phyloP scores from a whole-genome alignment of 1,140 invertebrate genomes.

The Ceratosolen fusciceps region DNA sequence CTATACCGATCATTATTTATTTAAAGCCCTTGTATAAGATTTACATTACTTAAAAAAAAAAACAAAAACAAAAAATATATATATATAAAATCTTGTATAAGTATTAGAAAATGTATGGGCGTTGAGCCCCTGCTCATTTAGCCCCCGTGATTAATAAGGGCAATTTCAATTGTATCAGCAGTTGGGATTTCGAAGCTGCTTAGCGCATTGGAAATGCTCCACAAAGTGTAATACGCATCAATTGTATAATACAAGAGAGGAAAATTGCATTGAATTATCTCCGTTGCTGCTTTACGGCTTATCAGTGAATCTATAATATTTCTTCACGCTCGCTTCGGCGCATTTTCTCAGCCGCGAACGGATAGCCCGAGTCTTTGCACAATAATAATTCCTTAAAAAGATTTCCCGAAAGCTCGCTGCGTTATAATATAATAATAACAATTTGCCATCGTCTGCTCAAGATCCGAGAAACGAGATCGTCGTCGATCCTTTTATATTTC shows the following conservation, averaged over 20 bases:
- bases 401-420: neutral
- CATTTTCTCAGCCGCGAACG: conserved; percentile 3
- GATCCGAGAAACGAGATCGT: conserved; percentile 22
- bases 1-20: too few species aligned
- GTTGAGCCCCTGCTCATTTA: too few species aligned
- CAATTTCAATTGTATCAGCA: too few species aligned
- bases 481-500: conserved; percentile 24
- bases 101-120: too few species aligned
- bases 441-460: neutral
- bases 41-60: too few species aligned
- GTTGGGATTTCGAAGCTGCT: neutral
- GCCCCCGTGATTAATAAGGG: too few species aligned
- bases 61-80: too few species aligned
- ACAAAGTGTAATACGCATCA: neutral
- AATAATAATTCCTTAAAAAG: conserved; percentile 23
- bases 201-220: neutral
- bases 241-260: neutral
- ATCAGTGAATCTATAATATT: conserved; percentile 32
- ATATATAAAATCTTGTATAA: too few species aligned
- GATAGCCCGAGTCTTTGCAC: neutral
- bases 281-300: neutral
- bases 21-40: too few species aligned
- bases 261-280: conserved; percentile 13
- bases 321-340: neutral
- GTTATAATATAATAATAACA: conserved; percentile 43